phyloP scores from a whole-genome alignment of 2,113 vertebrate genomes.

The Leucopsar rothschildi region DNA sequence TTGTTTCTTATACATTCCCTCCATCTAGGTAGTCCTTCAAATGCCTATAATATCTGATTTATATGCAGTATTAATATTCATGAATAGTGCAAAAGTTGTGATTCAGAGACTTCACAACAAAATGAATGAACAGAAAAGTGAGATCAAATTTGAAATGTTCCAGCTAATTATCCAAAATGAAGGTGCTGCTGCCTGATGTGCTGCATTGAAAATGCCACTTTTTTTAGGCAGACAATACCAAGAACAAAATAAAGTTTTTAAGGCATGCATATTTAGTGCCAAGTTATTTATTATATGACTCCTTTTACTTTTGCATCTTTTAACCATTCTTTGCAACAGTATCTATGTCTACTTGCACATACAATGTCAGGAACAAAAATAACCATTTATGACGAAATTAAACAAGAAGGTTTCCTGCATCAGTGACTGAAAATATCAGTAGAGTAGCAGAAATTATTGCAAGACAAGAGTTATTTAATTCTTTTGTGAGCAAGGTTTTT shows the following conservation, averaged over 20 bases:
- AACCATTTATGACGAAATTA: background rate
- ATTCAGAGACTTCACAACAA: background rate
- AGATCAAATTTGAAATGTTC: background rate
- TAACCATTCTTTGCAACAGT: background rate
- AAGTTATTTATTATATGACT: background rate
- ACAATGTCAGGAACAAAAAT: background rate
- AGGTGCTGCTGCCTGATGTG: background rate
- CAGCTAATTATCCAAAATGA: background rate
- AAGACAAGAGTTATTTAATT: background rate
- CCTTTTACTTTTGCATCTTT: background rate
- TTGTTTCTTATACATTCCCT: background rate
- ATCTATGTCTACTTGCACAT: background rate
- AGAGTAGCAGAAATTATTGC: background rate
- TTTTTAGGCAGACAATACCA: background rate
- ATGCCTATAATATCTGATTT: background rate
- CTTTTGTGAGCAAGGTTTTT: background rate
- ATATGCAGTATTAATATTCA: background rate
- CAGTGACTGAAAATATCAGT: background rate
- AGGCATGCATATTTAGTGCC: background rate
- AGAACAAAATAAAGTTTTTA: background rate
- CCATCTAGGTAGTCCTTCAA: background rate
- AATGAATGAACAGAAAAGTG: background rate
- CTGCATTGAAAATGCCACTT: background rate
- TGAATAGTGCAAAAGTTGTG: background rate
- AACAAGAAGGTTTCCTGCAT: background rate